These are phyloP conservation scores for Trilocha varians DNA, from an alignment of 2,888 invertebrate species.

Conservation along the genomic window DNA sequence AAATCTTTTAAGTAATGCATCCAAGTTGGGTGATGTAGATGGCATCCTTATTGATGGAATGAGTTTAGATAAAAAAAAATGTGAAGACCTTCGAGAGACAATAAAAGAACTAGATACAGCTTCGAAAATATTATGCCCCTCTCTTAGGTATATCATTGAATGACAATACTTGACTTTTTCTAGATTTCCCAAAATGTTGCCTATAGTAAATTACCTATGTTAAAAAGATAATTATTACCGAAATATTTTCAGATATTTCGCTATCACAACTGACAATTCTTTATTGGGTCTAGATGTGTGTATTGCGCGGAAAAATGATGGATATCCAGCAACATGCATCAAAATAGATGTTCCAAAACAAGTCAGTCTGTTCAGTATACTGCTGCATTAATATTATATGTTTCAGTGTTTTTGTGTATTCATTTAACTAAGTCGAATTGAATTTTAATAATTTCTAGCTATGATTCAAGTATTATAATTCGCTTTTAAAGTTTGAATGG, in stretches of 20 bases:
- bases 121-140: conserved; percentile 23
- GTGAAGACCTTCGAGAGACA: conserved; percentile 10
- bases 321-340: conserved; percentile 19
- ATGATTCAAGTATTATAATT: no score
- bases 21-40: conserved; percentile 18
- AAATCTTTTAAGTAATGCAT: conserved; percentile 15
- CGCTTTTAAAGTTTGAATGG: no score
- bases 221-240: not conserved
- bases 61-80: not conserved
- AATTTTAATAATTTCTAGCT: no score
- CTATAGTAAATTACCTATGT: not conserved
- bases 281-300: conserved; percentile 16
- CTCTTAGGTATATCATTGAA: conserved; percentile 21
- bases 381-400: no score
- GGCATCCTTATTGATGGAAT: conserved; percentile 22
- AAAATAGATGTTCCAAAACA: not conserved
- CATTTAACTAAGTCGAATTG: no score
- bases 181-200: conserved; percentile 1
- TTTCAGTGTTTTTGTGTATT: not conserved
- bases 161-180: not conserved
- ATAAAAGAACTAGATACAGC: conserved; percentile 20
- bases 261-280: conserved; percentile 11
- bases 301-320: conserved; percentile 12
- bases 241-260: conserved; percentile 18
- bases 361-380: no score